A percentile compares a stretch with the other conserved stretches of the same genome.
phyloP scores from a whole-genome alignment of 2,888 invertebrate genomes.

The Caenorhabditis becei region DNA sequence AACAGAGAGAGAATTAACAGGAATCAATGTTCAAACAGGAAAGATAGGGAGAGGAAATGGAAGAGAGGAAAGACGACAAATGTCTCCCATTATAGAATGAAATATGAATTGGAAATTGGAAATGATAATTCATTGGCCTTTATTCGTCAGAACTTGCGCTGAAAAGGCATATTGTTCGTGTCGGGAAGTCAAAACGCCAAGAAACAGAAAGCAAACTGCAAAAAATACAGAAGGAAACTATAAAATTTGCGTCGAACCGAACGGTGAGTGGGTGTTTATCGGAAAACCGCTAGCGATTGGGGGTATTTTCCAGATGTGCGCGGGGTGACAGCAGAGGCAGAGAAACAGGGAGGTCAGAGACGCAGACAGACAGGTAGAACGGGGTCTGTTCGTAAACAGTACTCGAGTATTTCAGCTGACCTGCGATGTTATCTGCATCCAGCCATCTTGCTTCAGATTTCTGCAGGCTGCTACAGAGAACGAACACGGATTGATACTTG shows the following conservation, averaged over 20 bases:
- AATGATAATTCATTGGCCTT: background rate
- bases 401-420: background rate
- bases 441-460: background rate
- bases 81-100: background rate
- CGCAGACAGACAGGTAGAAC: background rate
- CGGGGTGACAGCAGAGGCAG: background rate
- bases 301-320: conserved; percentile 14
- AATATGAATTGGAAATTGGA: background rate
- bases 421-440: too few species aligned
- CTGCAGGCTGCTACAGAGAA: background rate
- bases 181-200: background rate
- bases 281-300: background rate
- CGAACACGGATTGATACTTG: background rate
- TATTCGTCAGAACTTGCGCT: too few species aligned
- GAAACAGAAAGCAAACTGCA: background rate
- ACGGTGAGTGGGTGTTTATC: background rate
- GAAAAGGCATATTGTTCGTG: too few species aligned
- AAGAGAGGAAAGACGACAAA: background rate
- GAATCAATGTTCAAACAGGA: conserved; percentile 11
- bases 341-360: background rate
- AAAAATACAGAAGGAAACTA: background rate
- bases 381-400: conserved; percentile 5
- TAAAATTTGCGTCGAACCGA: too few species aligned
- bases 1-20: conserved; percentile 27
- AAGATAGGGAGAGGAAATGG: background rate